Conservation (phyloP, 2,888 invertebrate species). For the Saturnia japonica region DNA sequence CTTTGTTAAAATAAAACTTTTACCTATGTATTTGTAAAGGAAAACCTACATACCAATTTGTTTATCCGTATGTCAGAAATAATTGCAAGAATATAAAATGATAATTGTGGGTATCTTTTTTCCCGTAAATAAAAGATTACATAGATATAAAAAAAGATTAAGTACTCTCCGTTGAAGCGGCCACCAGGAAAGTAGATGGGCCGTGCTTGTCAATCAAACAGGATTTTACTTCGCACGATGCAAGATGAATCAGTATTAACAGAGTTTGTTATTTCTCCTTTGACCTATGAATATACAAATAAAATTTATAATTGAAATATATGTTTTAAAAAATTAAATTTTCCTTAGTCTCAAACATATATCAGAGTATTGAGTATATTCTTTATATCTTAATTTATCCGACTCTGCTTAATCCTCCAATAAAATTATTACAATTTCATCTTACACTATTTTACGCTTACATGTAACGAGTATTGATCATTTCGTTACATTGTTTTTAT, state of each 20-base stretch:
- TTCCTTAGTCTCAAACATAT: too few relatives aligned
- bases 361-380: too few relatives aligned
- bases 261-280: slow-evolving; percentile 35
- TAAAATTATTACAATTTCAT: too few relatives aligned
- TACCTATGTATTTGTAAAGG: too few relatives aligned
- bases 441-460: too few relatives aligned
- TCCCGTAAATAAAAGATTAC: not conserved
- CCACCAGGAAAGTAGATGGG: slow-evolving; percentile 65
- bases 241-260: slow-evolving; percentile 42
- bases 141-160: slow-evolving; percentile 31
- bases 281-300: slow-evolving; percentile 14
- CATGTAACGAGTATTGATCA: too few relatives aligned
- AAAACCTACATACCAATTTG: not conserved
- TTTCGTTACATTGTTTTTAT: too few relatives aligned
- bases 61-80: not conserved
- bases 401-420: too few relatives aligned
- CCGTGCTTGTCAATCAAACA: slow-evolving; percentile 65
- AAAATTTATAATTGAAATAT: not conserved
- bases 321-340: too few relatives aligned
- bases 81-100: not conserved
- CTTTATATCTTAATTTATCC: too few relatives aligned
- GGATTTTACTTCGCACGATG: slow-evolving; percentile 31
- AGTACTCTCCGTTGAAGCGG: slow-evolving; percentile 47
- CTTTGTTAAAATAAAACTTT: too few relatives aligned
- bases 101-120: not conserved